These are phyloP conservation scores for Gobiocypris rarus DNA, from an alignment of 2,113 vertebrate species.

Conservation along the genomic window DNA sequence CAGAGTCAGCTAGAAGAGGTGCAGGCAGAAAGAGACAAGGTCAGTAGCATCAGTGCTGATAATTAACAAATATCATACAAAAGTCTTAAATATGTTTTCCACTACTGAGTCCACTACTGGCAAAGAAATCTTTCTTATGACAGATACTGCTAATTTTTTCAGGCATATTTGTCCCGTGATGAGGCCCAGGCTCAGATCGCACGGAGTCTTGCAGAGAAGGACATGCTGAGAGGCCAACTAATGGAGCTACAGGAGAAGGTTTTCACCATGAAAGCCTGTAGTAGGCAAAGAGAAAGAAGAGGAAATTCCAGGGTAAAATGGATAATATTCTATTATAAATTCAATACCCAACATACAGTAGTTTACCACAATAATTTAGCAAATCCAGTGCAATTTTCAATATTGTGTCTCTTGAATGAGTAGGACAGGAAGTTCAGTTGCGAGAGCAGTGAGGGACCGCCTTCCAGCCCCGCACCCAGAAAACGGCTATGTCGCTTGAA, in stretches of 20 bases:
- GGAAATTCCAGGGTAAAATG: neutral
- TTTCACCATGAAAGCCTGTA: conserved; percentile 67
- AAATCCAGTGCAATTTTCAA: neutral
- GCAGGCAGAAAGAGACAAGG: conserved; percentile 85
- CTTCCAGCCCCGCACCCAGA: conserved; percentile 1
- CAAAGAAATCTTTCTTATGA: neutral
- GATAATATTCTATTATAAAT: neutral
- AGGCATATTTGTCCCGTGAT: conserved; percentile 85
- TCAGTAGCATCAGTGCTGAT: conserved; percentile 51
- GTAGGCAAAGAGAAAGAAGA: neutral
- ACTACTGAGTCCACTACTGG: neutral
- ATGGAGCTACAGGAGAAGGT: conserved; percentile 80
- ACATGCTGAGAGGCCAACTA: conserved; percentile 79
- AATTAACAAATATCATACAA: neutral
- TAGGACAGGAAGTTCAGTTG: conserved; percentile 55
- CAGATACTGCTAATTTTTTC: neutral
- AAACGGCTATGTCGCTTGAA: conserved; percentile 70
- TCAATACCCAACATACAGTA: neutral
- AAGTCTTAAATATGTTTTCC: neutral
- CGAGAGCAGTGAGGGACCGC: conserved; percentile 44
- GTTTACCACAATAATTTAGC: neutral
- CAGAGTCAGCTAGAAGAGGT: conserved; percentile 82
- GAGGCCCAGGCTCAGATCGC: conserved; percentile 82
- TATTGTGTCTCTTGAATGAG: neutral
- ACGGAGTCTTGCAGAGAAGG: conserved; percentile 83